Base-by-base conservation (phyloP, 2,888 invertebrate species). In the Lepidocyrtoides sp. region DNA sequence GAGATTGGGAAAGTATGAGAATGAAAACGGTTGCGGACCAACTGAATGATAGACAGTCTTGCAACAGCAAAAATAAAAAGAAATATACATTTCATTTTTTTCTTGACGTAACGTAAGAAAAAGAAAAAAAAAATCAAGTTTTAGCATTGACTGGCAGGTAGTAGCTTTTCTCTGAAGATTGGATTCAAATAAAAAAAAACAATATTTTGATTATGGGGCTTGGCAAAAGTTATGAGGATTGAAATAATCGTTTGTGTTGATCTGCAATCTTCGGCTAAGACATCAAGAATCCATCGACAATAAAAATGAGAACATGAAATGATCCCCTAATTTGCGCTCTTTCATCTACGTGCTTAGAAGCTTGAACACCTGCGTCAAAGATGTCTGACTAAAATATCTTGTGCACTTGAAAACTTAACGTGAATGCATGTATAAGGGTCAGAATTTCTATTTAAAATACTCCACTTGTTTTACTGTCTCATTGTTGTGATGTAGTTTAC, bases 291-390 rank as follows among this genome's bases (percentile, higher is more conserved):
- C 23, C 72, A 72, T 72, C 72, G 72, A 44, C 44, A 44, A 44
- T 72, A 72, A 72, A 69, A 72, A 72, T 44, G 72, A 72, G 41
- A 72, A 44, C 72, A 72, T 72, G 72, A 36, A 41, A 72, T 72
- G 41, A 72, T 72, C 41, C n/a, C n/a, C 44, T 72, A 44, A 72
- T 72, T 72, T 72, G 44, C 72, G 36, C 29, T 69, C 66, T 57
- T 57, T 57, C 32, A 2, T 23, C 23, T 3, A 66, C 66, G 26
- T 66, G 66, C 17, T 69, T 23, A n/a, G 5, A 20, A 0, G 26
- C 29, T 14, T 72, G 44, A 72, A 72, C 72, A 72, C 72, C 72
- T 72, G 72, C 72, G 44, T 23, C n/a, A 36, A n/a, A 8, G 14
- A 29, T 63, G 8, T 17, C 4, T 54, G 23, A 17, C 57, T 57